These are phyloP conservation scores for Gymnosoma rotundatum DNA, from an alignment of 2,888 invertebrate species.

Conservation along the genomic window DNA sequence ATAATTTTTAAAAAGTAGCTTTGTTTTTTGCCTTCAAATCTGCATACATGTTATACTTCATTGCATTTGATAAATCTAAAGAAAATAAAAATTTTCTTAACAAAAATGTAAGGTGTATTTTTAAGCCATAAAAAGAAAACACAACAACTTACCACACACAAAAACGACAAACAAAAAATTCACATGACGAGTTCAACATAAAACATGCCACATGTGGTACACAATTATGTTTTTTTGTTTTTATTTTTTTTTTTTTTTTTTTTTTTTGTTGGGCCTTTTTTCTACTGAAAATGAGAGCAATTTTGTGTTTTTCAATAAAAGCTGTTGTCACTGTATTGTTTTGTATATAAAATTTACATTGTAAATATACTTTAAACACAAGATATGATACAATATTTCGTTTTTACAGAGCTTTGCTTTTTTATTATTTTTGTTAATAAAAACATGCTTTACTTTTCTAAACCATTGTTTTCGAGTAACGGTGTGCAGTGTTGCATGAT, in stretches of 20 bases:
- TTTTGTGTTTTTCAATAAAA: conserved; percentile 37
- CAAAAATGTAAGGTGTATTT: conserved; percentile 55
- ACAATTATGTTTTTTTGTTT: not conserved
- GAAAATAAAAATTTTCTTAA: not conserved
- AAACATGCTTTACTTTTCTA: not conserved
- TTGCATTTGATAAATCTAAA: conserved; percentile 24
- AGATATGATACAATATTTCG: conserved; percentile 50
- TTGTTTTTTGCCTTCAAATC: not conserved
- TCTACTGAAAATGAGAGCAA: conserved; percentile 55
- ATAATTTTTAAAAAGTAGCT: too few species aligned
- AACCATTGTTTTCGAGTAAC: conserved; percentile 50
- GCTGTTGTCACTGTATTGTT: not conserved
- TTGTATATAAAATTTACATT: not conserved
- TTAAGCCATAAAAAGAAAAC: conserved; percentile 1
- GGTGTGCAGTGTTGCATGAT: conserved; percentile 51
- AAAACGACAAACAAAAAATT: conserved; percentile 35
- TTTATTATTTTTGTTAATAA: not conserved
- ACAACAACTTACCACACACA: not conserved
- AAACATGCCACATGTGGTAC: conserved; percentile 60
- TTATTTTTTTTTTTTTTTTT: not conserved
- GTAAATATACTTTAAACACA: not conserved
- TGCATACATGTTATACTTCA: conserved; percentile 35
- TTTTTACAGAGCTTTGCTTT: not conserved
- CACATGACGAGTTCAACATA: conserved; percentile 64
- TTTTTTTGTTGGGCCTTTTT: conserved; percentile 20